phyloP scores from a whole-genome alignment of 2,888 invertebrate genomes.

The Philaethria dido region DNA sequence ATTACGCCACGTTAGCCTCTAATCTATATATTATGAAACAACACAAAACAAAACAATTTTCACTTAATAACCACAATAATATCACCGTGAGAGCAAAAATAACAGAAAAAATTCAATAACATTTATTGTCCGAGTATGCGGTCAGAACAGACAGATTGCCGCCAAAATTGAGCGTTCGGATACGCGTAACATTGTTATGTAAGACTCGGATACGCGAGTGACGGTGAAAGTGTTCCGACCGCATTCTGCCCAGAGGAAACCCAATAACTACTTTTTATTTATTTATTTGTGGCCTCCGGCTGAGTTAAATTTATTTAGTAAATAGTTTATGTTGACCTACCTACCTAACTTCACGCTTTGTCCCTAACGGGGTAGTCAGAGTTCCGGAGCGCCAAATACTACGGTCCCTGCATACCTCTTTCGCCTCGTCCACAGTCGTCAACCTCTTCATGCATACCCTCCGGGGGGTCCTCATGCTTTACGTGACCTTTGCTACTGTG shows the following conservation, averaged over 20 bases:
- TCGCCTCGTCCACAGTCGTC: too few species aligned
- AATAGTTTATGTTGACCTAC: slow-evolving; percentile 9
- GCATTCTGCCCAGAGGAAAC: slow-evolving; percentile 35
- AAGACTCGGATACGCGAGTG: slow-evolving; percentile 54
- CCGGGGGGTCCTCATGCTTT: too few species aligned
- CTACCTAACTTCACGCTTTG: too few species aligned
- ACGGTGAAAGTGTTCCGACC: slow-evolving; percentile 41
- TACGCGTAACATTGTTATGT: slow-evolving; percentile 50
- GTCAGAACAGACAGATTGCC: slow-evolving; percentile 65
- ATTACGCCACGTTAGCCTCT: too few species aligned
- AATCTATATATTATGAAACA: too few species aligned
- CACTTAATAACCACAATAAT: background rate
- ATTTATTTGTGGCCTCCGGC: slow-evolving; percentile 36
- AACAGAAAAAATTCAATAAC: background rate
- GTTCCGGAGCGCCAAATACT: too few species aligned
- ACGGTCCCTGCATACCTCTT: too few species aligned
- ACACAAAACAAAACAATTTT: background rate
- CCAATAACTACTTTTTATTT: slow-evolving; percentile 41
- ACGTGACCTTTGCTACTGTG: too few species aligned
- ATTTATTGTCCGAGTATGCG: slow-evolving; percentile 12
- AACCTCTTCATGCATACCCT: too few species aligned
- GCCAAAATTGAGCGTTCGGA: slow-evolving; percentile 56
- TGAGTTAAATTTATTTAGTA: slow-evolving; percentile 12
- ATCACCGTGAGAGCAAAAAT: slow-evolving; percentile 25
- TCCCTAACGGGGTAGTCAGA: too few species aligned